Percentiles rank a stretch among this genome's conserved stretches.
Conservation (phyloP, 2,113 vertebrate species). For the Orientallactaga bullata region DNA sequence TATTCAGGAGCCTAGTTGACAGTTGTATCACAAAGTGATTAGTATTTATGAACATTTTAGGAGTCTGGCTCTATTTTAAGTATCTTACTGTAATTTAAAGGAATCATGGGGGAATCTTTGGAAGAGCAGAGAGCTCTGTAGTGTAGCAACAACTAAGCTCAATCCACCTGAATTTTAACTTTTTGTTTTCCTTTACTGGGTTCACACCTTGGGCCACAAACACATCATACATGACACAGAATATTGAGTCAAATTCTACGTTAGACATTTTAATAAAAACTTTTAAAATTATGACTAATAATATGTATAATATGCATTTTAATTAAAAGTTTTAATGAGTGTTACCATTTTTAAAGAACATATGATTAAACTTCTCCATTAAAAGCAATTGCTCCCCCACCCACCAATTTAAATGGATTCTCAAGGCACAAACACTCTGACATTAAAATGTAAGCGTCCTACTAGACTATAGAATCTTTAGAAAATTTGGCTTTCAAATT, state of each 20-base stretch:
- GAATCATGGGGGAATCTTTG: not conserved
- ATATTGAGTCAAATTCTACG: constrained; percentile 42
- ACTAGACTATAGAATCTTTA: constrained; percentile 38
- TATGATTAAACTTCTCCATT: constrained; percentile 45
- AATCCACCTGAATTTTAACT: not conserved
- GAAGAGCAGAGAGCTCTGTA: not conserved
- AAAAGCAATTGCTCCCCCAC: constrained; percentile 6
- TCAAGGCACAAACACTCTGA: constrained; percentile 52
- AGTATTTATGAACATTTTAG: not conserved
- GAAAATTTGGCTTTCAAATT: constrained; percentile 62
- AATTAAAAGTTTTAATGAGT: constrained; percentile 57
- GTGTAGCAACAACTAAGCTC: not conserved
- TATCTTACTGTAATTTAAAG: constrained; percentile 12
- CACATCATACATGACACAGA: constrained; percentile 22
- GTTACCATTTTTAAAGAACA: constrained; percentile 53
- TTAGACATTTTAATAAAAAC: constrained; percentile 38
- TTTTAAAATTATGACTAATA: constrained; percentile 57
- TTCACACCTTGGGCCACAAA: not conserved
- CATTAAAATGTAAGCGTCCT: constrained; percentile 57
- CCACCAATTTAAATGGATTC: constrained; percentile 38
- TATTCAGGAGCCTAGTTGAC: not conserved
- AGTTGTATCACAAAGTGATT: not conserved
- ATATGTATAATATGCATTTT: constrained; percentile 4
- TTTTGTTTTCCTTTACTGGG: constrained; percentile 6
- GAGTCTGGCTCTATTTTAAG: constrained; percentile 37